A percentile compares a stretch with the other conserved stretches of the same genome.
Evolutionary conservation across 1,140 invertebrate species (phyloP).

Genomic region (Cylas formicarius): DNA sequence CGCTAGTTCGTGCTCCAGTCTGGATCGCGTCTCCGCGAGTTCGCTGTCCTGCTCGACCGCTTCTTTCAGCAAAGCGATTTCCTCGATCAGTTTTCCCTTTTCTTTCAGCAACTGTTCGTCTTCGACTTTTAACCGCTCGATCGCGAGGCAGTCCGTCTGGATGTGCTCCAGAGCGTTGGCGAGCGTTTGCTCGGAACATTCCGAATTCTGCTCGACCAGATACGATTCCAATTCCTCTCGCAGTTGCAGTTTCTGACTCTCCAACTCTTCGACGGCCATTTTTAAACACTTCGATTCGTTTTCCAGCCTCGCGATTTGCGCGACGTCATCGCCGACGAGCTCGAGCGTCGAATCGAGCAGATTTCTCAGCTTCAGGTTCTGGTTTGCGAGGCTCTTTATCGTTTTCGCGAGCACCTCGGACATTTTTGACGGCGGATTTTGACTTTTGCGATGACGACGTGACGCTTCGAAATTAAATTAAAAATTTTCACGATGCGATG

Average conservation of each 20-base stretch:
- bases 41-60: constrained; percentile 10
- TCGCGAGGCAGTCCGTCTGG: neutral
- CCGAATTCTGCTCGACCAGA: neutral
- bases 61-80: constrained; percentile 11
- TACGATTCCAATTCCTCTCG: constrained; percentile 8
- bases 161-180: constrained; percentile 7
- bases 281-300: constrained; percentile 9
- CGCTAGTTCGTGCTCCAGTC: constrained; percentile 10
- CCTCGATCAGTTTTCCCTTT: constrained; percentile 8
- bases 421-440: constrained; percentile 13
- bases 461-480: neutral
- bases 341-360: constrained; percentile 10
- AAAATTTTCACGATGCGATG: constrained; percentile 15
- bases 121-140: constrained; percentile 6
- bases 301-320: constrained; percentile 2
- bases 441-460: neutral
- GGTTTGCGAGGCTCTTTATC: constrained; percentile 14
- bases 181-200: neutral
- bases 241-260: constrained; percentile 15
- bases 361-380: constrained; percentile 14
- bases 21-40: constrained; percentile 9
- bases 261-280: constrained; percentile 6
- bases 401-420: constrained; percentile 6
- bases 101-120: constrained; percentile 12
- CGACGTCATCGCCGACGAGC: constrained; percentile 9